A percentile compares a stretch with the other conserved stretches of the same genome.
phyloP scores from a whole-genome alignment of 2,888 invertebrate genomes.

The Melinopterus prodromus region DNA sequence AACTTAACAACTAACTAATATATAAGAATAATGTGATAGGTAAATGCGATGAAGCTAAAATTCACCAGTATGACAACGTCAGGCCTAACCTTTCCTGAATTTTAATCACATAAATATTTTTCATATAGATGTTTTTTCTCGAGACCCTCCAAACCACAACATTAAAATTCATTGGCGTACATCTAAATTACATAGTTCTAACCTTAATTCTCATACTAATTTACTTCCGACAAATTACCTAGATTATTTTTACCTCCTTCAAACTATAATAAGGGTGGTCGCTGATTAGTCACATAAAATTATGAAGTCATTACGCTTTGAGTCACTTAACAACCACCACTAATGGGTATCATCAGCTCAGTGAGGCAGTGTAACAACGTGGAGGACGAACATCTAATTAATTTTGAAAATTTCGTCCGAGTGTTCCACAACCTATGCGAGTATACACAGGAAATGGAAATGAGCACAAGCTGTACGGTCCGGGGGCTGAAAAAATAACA shows the following conservation, averaged over 20 bases:
- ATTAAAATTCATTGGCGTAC: too few relatives aligned
- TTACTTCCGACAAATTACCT: not conserved
- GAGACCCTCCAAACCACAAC: too few relatives aligned
- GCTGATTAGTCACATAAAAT: not conserved
- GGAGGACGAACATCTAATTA: not conserved
- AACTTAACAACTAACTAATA: too few relatives aligned
- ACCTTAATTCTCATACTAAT: not conserved
- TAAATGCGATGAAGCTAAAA: too few relatives aligned
- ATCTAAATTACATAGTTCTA: not conserved
- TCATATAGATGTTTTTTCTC: too few relatives aligned
- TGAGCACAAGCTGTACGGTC: not conserved
- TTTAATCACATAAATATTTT: too few relatives aligned
- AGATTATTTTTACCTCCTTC: not conserved
- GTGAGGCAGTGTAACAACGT: not conserved
- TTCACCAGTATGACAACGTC: too few relatives aligned
- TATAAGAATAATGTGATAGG: too few relatives aligned
- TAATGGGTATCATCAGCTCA: not conserved
- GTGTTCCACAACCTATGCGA: not conserved
- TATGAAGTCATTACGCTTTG: not conserved
- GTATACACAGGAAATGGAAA: not conserved
- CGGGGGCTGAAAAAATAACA: slow-evolving; percentile 4
- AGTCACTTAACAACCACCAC: not conserved
- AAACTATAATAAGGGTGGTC: not conserved
- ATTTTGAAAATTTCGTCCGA: not conserved
- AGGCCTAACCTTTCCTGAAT: too few relatives aligned